Evolutionary conservation across 2,888 invertebrate species (phyloP), one percentile per base, ranked within the genome.

Genomic region (Tenthredo amoena): DNA sequence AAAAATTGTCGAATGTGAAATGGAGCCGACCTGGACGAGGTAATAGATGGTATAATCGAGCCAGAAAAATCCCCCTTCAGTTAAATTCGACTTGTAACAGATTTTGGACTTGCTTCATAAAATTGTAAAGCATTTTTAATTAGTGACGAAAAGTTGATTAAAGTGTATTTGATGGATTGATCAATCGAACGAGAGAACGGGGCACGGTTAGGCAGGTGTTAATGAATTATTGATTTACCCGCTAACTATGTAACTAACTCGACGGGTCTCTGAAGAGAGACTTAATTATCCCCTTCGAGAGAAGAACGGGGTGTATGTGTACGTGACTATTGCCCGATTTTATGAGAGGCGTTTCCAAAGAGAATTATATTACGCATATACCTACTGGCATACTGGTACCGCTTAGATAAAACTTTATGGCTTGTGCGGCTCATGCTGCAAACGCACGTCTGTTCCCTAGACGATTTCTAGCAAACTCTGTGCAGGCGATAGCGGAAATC

Each of bases 371-470:
- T 55, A 50, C 31, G 37, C 31, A 65, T 26, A 58, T 18, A 18
- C 15, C 21, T 62, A 62, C 31, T 62, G 62, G 50, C 31, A 55
- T 77, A 50, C 62, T 10, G 40, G 55, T 26, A 62, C 3, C 26
- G 62, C 40, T 62, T 43, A 62, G 81, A 81, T 81, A 58, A 81
- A 81, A 81, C 1, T 81, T 81, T 81, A 62, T 81, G 81, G 26
- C 81, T 81, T 9, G 81, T 40, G 37, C 40, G n/a, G 31, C 77
- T 77, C 47, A 34, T 55, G 18, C 12, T 81, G 26, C 26, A 37
- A 81, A 37, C 40, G 40, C 40, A n/a, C 34, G 37, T 18, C 62
- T 43, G 81, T 84, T 74, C 18, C 37, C 50, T 26, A 26, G 84
- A 18, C 74, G 43, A 31, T 84, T 58, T 26, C 31, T 55, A 76